Evolutionary conservation across 2,888 invertebrate genomes (phyloP).

Genomic region (Dorcus parallelipipedus): DNA sequence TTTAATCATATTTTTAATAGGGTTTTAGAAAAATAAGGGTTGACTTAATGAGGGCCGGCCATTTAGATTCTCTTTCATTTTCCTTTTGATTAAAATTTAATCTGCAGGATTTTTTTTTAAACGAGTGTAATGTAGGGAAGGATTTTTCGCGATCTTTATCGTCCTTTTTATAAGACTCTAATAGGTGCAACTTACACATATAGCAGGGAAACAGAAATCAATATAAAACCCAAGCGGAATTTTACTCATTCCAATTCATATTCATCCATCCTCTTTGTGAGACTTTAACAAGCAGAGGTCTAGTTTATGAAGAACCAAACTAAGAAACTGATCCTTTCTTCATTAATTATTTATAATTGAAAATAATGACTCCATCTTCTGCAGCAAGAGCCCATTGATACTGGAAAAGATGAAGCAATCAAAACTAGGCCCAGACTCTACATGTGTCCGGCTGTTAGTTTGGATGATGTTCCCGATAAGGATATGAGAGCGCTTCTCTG

Average conservation of each 20-base stretch:
- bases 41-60: too few species aligned
- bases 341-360: background rate
- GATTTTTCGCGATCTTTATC: too few species aligned
- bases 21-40: background rate
- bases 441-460: constrained; percentile 42
- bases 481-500: constrained; percentile 40
- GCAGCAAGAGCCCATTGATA: constrained; percentile 12
- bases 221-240: too few species aligned
- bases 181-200: too few species aligned
- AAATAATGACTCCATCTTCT: background rate
- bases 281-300: background rate
- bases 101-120: too few species aligned
- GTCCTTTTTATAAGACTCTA: too few species aligned
- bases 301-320: background rate
- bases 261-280: too few species aligned
- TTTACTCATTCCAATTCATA: too few species aligned
- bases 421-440: constrained; percentile 42
- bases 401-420: constrained; percentile 32
- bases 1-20: background rate
- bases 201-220: too few species aligned
- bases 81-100: too few species aligned
- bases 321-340: background rate
- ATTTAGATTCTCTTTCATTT: too few species aligned
- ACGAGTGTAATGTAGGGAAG: too few species aligned
- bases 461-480: constrained; percentile 45